Base-by-base conservation (phyloP, 2,113 vertebrate species). In the Oryzias javanicus region DNA sequence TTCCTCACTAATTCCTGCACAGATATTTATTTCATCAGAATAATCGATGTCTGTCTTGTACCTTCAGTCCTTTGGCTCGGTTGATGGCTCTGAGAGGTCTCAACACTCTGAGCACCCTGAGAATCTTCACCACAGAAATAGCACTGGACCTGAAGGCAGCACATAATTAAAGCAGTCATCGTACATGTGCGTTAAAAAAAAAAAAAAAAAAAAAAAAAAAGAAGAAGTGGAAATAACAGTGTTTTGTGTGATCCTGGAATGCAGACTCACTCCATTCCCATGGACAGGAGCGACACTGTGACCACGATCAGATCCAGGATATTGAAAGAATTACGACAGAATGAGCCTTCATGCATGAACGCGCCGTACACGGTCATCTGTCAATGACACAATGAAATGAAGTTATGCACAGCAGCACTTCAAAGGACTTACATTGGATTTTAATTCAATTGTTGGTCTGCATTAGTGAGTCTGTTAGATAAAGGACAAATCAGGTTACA, bases 81-180 rank as follows among this genome's bases (percentile, higher is more conserved):
- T 99, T 98, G 78, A 98, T 98, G 67, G 97, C 97, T 72, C 97
- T 84, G 64, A 99, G 91, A n/a, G 97, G 97, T 54, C 97, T 92
- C 35, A 99, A 92, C 41, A 98, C 96, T 83, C 96, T 92, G 69
- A 99, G 86, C 55, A 99, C 97, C 83, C 97, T 91, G 56, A 99
- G 93, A 87, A 99, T 98, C 90, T 99, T 99, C 88, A 99, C 96
- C 77, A 98, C 97, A 0, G 97, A 99, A 82, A 99, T 99, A 64
- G 97, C 62, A 17, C 96, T 99, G 64, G 97, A 98, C 86, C 97
- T 98, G 88, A 4, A 67, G 0, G 54, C 12, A 45, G 13, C 49
- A 84, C 46, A 63, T 1, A 45, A 58, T 6, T 55, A 71, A 18
- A 58, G 0, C 41, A 41, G 14, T 56, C 17, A 27, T 45, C 5